phyloP scores from a whole-genome alignment of 2,888 invertebrate genomes.

The Amiota mariae region DNA sequence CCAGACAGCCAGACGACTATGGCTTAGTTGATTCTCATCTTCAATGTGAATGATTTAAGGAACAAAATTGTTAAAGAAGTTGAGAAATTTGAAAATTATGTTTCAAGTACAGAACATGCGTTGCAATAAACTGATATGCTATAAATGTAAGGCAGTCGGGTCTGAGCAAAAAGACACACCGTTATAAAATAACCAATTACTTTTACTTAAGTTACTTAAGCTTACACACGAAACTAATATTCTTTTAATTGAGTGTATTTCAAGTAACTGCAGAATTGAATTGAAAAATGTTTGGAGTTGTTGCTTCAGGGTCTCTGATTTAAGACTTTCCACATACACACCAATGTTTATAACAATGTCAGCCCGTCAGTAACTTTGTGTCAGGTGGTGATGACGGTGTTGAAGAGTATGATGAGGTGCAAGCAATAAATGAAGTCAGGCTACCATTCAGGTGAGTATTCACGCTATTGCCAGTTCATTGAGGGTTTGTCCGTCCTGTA shows the following conservation, averaged over 20 bases:
- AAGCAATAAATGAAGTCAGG: slow-evolving; percentile 32
- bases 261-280: neutral
- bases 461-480: slow-evolving; percentile 17
- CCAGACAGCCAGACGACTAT: too few species aligned
- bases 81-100: too few species aligned
- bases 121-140: too few species aligned
- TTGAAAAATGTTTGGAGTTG: neutral
- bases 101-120: too few species aligned
- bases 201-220: too few species aligned
- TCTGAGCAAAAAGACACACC: too few species aligned
- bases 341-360: slow-evolving; percentile 3
- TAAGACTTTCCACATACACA: slow-evolving; percentile 16
- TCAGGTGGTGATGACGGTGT: neutral
- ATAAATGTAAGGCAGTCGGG: too few species aligned
- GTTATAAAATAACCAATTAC: too few species aligned
- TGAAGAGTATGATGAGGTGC: slow-evolving; percentile 18
- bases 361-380: neutral
- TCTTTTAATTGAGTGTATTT: neutral
- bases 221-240: too few species aligned
- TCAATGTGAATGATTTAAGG: too few species aligned
- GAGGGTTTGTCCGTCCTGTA: slow-evolving; percentile 23
- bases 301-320: slow-evolving; percentile 5
- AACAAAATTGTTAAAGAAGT: too few species aligned
- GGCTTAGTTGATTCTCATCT: too few species aligned
- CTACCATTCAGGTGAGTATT: slow-evolving; percentile 35